Evolutionary conservation across 1,140 invertebrate genomes (phyloP).

Genomic region (Steinernema khuongi): DNA sequence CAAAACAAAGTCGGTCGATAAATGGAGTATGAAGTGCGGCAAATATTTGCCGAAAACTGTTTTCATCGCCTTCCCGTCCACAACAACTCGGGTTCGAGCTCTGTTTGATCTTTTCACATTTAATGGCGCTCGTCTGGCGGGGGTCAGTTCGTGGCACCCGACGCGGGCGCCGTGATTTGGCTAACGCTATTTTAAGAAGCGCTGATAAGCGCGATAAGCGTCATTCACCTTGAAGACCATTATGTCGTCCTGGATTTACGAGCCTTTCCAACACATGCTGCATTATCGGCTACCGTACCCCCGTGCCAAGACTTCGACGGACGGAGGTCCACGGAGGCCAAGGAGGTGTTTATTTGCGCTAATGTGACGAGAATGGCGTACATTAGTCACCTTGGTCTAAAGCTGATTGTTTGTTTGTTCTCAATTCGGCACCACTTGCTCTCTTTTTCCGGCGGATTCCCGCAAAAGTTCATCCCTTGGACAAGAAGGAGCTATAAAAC

Average conservation of each 20-base stretch:
- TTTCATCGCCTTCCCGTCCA: background rate
- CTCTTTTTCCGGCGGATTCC: background rate
- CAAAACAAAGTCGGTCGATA: too few species aligned
- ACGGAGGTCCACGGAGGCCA: background rate
- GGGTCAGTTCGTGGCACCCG: background rate
- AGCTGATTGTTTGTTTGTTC: background rate
- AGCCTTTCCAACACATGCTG: too few species aligned
- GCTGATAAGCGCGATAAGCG: constrained; percentile 2
- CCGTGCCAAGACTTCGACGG: background rate
- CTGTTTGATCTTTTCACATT: background rate
- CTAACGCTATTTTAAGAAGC: background rate
- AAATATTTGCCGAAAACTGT: background rate
- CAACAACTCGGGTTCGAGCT: background rate
- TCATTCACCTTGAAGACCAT: too few species aligned
- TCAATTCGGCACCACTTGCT: background rate
- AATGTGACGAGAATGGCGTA: background rate
- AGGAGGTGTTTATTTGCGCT: background rate
- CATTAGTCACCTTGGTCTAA: background rate
- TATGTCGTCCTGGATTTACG: too few species aligned
- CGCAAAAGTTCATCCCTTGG: too few species aligned
- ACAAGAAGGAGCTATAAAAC: background rate
- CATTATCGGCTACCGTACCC: background rate
- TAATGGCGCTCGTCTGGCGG: background rate
- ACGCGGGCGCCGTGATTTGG: background rate
- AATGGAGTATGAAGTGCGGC: too few species aligned